Evolutionary conservation across 1,140 invertebrate genomes (phyloP), one percentile per base, ranked within the genome.

Genomic region (Heliconius eleuchia): DNA sequence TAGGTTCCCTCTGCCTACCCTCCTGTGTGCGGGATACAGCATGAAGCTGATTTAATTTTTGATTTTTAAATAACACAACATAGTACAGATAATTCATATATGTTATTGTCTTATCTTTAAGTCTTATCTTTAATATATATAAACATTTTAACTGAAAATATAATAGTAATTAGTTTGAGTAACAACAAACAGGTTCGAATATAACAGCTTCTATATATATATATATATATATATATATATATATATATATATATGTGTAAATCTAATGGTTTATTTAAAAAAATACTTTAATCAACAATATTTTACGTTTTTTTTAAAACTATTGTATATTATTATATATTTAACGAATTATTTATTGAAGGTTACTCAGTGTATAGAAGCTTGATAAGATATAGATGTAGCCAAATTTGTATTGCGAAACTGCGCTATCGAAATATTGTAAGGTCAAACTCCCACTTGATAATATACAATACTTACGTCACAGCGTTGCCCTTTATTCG

Each of bases 361-460:
- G 81, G 83, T 80, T 46, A 72, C 55, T 80, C 39, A 72, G 42
- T 74, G 55, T 73, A 23, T 73, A 77, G 27, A 55, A 75, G 75
- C 73, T 72, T 77, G 79, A 84, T 84, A 84, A 84, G 79, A 81
- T 83, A 80, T 30, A 80, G 78, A 82, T 66, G 78, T 74, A 79
- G 71, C 78, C 78, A 81, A 83, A 77, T 80, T 80, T n/a, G 72
- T 79, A 76, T 83, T 83, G 82, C 80, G 71, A 81, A 83, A 83
- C 50, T 23, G 66, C 66, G 50, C 79, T 80, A 71, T 80, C 76
- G 50, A 76, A 76, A 79, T 57, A 79, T 50, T 66, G 34, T 78
- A 80, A 80, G 82, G 80, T 78, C 80, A 78, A 50, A 72, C 80
- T 71, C 71, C 80, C 37, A 82, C 70, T 30, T 74, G 74, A 74